Conservation (phyloP, 2,888 invertebrate genomes). For the Eucera pruinosa region DNA sequence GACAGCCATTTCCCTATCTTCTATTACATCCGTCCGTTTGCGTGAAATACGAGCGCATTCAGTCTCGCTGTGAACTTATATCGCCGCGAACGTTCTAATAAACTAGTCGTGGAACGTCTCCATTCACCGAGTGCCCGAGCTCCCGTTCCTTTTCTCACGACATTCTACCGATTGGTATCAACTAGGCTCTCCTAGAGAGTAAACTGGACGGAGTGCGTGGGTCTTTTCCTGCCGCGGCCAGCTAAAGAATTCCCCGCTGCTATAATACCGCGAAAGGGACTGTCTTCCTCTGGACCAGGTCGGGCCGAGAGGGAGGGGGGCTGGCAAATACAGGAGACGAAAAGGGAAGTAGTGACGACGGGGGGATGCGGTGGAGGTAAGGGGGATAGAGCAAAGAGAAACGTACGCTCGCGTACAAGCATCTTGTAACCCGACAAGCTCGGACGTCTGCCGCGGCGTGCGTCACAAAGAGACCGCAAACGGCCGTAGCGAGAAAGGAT, state of each 20-base stretch:
- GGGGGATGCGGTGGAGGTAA: slow-evolving; percentile 9
- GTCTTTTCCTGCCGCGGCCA: slow-evolving; percentile 40
- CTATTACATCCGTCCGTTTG: slow-evolving; percentile 8
- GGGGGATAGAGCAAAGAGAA: slow-evolving; percentile 67
- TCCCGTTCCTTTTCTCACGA: slow-evolving; percentile 51
- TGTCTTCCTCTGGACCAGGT: slow-evolving; percentile 36
- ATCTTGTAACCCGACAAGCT: slow-evolving; percentile 72
- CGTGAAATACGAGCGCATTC: slow-evolving; percentile 34
- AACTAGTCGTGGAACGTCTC: slow-evolving; percentile 50
- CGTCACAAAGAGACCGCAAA: slow-evolving; percentile 77
- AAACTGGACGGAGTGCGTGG: slow-evolving; percentile 41
- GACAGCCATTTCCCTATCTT: slow-evolving; percentile 27
- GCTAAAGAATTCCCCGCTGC: slow-evolving; percentile 57
- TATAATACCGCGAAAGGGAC: slow-evolving; percentile 55
- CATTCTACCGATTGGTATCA: slow-evolving; percentile 54
- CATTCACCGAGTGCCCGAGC: slow-evolving; percentile 37
- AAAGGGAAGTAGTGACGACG: slow-evolving; percentile 27
- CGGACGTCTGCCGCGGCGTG: slow-evolving; percentile 71
- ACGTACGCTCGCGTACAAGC: slow-evolving; percentile 71
- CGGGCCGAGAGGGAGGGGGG: slow-evolving; percentile 11
- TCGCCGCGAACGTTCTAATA: slow-evolving; percentile 40
- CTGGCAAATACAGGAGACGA: slow-evolving; percentile 18
- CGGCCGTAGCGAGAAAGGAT: slow-evolving; percentile 68
- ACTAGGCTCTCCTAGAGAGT: slow-evolving; percentile 45
- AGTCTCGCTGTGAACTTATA: slow-evolving; percentile 3